Evolutionary conservation across 2,797 vertebrate species (phyloP).

Genomic region (Pangasius sanitwongsei): DNA sequence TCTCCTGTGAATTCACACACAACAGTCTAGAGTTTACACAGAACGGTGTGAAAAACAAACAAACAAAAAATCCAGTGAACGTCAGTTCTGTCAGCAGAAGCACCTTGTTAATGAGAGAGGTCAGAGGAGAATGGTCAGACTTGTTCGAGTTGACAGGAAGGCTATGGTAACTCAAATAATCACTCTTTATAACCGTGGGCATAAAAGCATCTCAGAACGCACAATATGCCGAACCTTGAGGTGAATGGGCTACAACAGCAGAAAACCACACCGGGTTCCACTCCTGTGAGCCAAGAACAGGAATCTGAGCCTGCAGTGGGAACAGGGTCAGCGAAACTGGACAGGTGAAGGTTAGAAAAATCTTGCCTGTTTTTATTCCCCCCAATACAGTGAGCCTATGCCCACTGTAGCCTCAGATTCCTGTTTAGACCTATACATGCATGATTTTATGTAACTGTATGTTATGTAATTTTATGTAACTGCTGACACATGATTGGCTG

Average conservation of each 20-base stretch:
- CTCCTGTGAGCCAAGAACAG: not conserved
- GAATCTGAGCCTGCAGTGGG: not conserved
- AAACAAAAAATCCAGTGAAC: not conserved
- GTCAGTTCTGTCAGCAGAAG: not conserved
- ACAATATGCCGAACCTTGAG: not conserved
- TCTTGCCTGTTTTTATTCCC: not conserved
- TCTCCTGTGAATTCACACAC: not conserved
- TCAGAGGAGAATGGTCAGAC: not conserved
- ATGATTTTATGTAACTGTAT: not conserved
- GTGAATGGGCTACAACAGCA: not conserved
- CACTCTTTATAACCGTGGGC: not conserved
- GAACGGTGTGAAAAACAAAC: not conserved
- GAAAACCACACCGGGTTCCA: not conserved
- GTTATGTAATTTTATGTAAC: not conserved
- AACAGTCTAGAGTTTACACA: not conserved
- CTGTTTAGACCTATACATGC: not conserved
- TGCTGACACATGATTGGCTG: not conserved
- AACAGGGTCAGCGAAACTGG: not conserved
- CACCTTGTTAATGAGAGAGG: not conserved
- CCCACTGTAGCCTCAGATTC: not conserved
- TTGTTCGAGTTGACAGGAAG: not conserved
- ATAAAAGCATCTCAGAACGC: not conserved
- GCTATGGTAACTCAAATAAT: not conserved
- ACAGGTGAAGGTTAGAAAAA: not conserved
- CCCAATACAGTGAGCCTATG: not conserved